These are phyloP conservation scores for Polyommatus iphigenia DNA, from an alignment of 2,888 invertebrate genomes.

Conservation along the genomic window DNA sequence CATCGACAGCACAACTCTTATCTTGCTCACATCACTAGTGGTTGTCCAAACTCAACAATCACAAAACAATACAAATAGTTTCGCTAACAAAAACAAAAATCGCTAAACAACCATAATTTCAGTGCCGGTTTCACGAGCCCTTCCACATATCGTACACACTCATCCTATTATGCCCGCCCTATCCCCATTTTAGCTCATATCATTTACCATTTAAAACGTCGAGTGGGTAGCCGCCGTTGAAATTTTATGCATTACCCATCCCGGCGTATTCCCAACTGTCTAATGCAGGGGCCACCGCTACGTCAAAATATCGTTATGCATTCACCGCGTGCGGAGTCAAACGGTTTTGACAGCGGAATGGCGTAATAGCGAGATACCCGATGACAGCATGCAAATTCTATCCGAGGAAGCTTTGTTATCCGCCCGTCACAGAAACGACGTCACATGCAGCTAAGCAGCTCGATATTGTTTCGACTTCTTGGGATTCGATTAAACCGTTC, in stretches of 20 bases:
- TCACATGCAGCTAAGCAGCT: slow-evolving; percentile 32
- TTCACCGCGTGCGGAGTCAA: slow-evolving; percentile 43
- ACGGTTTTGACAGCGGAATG: slow-evolving; percentile 47
- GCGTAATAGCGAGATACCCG: slow-evolving; percentile 44
- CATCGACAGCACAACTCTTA: background rate
- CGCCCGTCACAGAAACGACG: slow-evolving; percentile 35
- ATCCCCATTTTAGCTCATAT: slow-evolving; percentile 43
- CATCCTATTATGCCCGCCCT: slow-evolving; percentile 40
- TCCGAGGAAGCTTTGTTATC: slow-evolving; percentile 36
- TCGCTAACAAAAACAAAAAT: background rate
- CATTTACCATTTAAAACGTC: slow-evolving; percentile 43
- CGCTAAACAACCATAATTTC: slow-evolving; percentile 29
- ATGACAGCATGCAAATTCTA: slow-evolving; percentile 43
- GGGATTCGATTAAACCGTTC: slow-evolving; percentile 1
- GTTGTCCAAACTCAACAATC: background rate
- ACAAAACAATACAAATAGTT: background rate
- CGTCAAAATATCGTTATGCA: slow-evolving; percentile 45
- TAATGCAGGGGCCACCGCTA: slow-evolving; percentile 41
- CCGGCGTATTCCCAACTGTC: slow-evolving; percentile 42
- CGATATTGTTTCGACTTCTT: slow-evolving; percentile 40
- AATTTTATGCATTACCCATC: slow-evolving; percentile 51
- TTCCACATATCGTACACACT: slow-evolving; percentile 37
- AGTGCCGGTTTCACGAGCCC: slow-evolving; percentile 37
- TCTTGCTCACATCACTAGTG: background rate
- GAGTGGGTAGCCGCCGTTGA: slow-evolving; percentile 43